A percentile compares a stretch with the other conserved stretches of the same genome.
These are phyloP conservation scores for Plotosus lineatus DNA, from an alignment of 2,113 vertebrate genomes.

Conservation along the genomic window DNA sequence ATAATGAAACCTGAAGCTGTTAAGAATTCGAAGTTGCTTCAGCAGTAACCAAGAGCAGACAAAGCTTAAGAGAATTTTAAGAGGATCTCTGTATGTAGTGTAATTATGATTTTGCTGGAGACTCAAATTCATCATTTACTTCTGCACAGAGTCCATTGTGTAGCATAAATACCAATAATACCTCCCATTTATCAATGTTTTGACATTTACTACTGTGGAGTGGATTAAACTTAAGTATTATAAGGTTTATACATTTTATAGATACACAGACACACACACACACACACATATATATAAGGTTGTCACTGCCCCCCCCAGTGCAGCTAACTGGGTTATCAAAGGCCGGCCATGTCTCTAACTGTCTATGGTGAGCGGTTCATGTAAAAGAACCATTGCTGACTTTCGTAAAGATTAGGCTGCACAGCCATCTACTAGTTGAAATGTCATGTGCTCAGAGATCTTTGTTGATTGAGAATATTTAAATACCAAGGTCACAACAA, in stretches of 20 bases:
- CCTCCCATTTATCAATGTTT: background rate
- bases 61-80: background rate
- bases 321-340: no score
- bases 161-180: constrained; percentile 6
- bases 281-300: no score
- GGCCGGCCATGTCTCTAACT: no score
- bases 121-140: background rate
- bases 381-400: no score
- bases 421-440: background rate
- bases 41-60: background rate
- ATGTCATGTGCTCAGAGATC: background rate
- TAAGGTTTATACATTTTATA: no score
- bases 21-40: constrained; percentile 33
- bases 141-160: background rate
- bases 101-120: background rate
- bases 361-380: no score
- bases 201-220: background rate
- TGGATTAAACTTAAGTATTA: no score
- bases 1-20: constrained; percentile 49
- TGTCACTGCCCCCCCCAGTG: no score
- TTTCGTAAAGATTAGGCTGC: no score
- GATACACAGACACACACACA: no score
- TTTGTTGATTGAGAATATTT: background rate
- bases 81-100: background rate
- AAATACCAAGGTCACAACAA: background rate